These are phyloP conservation scores for Aromia moschata DNA, from an alignment of 2,888 invertebrate genomes.

Conservation along the genomic window DNA sequence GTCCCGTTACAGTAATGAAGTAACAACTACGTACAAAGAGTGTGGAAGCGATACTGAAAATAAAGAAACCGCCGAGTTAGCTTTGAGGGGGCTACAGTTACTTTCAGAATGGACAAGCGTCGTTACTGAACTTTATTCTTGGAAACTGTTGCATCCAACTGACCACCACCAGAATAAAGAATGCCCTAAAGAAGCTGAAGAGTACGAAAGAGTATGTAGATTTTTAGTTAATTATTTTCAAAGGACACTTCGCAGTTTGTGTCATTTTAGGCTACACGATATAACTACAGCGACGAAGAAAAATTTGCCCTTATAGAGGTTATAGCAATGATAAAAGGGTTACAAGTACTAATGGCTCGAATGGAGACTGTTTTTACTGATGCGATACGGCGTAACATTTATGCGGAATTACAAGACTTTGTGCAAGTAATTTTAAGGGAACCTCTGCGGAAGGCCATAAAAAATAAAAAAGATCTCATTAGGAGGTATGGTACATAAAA, in stretches of 20 bases:
- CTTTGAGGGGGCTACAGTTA: slow-evolving; percentile 90
- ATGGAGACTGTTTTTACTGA: slow-evolving; percentile 98
- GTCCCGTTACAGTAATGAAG: slow-evolving; percentile 88
- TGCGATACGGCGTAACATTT: slow-evolving; percentile 90
- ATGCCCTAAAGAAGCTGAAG: slow-evolving; percentile 96
- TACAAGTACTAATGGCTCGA: slow-evolving; percentile 95
- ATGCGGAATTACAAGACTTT: slow-evolving; percentile 96
- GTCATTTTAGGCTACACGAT: slow-evolving; percentile 77
- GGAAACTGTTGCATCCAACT: slow-evolving; percentile 98
- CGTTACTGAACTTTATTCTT: slow-evolving; percentile 95
- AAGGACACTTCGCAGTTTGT: not conserved
- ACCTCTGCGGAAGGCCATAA: slow-evolving; percentile 93
- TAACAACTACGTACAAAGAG: slow-evolving; percentile 93
- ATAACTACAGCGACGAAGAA: slow-evolving; percentile 94
- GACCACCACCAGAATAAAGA: slow-evolving; percentile 95
- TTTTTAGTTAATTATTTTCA: not conserved
- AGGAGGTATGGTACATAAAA: slow-evolving; percentile 76
- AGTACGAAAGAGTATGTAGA: slow-evolving; percentile 86
- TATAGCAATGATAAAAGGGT: slow-evolving; percentile 98
- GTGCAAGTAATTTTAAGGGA: slow-evolving; percentile 90
- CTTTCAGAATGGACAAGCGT: slow-evolving; percentile 97
- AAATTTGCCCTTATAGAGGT: slow-evolving; percentile 98
- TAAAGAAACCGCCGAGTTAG: slow-evolving; percentile 88
- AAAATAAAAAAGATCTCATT: slow-evolving; percentile 97
- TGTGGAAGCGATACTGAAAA: slow-evolving; percentile 92